A percentile compares a stretch with the other conserved stretches of the same genome.
These are phyloP conservation scores for Lagorchestes hirsutus DNA, from an alignment of 2,797 vertebrate genomes.

Conservation along the genomic window DNA sequence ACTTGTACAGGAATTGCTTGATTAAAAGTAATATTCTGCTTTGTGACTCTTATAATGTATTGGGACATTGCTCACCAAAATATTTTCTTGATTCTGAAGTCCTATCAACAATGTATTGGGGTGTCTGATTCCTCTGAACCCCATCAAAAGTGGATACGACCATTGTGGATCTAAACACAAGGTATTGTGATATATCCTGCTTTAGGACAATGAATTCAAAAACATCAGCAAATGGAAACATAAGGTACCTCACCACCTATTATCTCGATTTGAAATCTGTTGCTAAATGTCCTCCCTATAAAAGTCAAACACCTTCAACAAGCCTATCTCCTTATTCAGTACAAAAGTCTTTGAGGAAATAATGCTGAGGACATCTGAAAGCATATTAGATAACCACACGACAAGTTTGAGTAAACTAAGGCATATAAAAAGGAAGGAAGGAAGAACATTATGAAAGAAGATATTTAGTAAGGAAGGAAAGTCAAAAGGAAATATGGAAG, in stretches of 20 bases:
- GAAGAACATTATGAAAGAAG: background rate
- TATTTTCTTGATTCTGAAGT: background rate
- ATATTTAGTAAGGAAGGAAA: no score
- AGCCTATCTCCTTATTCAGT: background rate
- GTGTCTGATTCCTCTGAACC: background rate
- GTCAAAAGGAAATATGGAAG: background rate
- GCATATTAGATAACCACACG: background rate
- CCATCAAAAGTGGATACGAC: background rate
- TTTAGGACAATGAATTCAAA: background rate
- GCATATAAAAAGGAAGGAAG: background rate
- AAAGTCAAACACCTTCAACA: background rate
- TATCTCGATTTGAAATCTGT: background rate
- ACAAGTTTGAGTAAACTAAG: fast-evolving
- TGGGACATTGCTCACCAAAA: background rate
- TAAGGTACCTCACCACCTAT: background rate
- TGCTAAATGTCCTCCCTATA: background rate
- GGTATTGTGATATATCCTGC: background rate
- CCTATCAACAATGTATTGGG: background rate
- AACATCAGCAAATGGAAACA: background rate
- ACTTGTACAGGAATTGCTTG: background rate
- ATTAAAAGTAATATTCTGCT: background rate
- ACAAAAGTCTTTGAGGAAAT: background rate
- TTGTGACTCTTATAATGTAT: background rate
- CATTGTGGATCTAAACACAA: background rate
- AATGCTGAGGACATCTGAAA: background rate